Evolutionary conservation across 2,888 invertebrate genomes (phyloP).

Genomic region (Palloptera scutellata): DNA sequence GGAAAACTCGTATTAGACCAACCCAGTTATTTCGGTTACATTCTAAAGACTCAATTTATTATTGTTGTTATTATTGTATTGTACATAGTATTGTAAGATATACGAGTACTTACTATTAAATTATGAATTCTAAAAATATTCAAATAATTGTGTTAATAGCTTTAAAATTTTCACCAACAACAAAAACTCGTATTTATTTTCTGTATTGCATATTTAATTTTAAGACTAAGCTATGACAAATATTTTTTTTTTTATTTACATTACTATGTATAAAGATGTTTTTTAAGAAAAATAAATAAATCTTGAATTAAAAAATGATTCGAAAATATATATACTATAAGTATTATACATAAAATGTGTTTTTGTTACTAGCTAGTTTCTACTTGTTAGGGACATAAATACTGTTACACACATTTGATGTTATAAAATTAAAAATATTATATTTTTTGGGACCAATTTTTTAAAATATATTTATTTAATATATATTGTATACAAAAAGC

Average conservation of each 20-base stretch:
- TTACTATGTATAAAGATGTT: slow-evolving; percentile 1
- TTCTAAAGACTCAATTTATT: background rate
- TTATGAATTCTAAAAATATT: slow-evolving; percentile 5
- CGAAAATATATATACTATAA: too few species aligned
- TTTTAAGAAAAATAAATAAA: background rate
- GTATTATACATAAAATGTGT: too few species aligned
- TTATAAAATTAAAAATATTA: too few species aligned
- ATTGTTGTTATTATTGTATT: background rate
- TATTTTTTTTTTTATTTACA: background rate
- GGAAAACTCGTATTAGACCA: background rate
- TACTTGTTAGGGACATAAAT: too few species aligned
- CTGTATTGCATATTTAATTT: background rate
- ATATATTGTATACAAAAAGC: too few species aligned
- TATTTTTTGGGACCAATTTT: too few species aligned
- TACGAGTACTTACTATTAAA: too few species aligned
- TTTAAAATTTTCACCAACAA: slow-evolving; percentile 40
- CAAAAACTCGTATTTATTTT: background rate
- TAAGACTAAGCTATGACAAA: background rate
- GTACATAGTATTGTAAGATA: background rate
- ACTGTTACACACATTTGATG: too few species aligned
- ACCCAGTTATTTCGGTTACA: background rate
- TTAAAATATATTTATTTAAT: too few species aligned
- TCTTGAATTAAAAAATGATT: too few species aligned
- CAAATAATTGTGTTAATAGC: slow-evolving; percentile 52
- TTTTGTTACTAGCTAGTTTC: too few species aligned